Evolutionary conservation across 1,140 invertebrate genomes (phyloP), one percentile per base, ranked within the genome.

Genomic region (Eumaeus atala): DNA sequence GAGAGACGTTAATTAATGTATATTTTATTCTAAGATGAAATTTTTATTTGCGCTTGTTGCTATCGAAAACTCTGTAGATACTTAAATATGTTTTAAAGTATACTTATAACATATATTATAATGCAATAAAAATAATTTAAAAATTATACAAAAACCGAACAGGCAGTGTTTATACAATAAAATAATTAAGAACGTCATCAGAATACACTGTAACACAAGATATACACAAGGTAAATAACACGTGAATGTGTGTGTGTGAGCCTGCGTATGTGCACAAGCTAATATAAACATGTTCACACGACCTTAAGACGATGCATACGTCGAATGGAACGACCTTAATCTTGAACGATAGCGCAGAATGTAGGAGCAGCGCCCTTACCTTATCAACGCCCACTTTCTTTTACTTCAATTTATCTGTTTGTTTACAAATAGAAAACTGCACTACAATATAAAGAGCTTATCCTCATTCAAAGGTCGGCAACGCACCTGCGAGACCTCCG

Each of bases 341-440:
- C 82, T 83, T 83, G 77, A 85, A 81, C 78, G 79, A 85, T 81
- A 78, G 69, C 70, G 52, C 54, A 36, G 44, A 49, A 54, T 51
- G 56, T 47, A 67, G 59, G 71, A 69, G 70, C 76, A 68, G 66
- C 70, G 76, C 68, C 74, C 72, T 71, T 74, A 66, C 54, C 65
- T 53, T 53, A 53, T 54, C 51, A 47, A 28, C 40, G 21, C 51
- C 12, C 38, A 28, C 21, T 28, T n/a, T 54, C 47, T 53, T 34
- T 42, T 35, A 38, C 51, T 17, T 16, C 21, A 34, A 36, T 21
- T 34, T 10, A 33, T 34, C 16, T 14, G 21, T 17, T 54, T 54
- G 40, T 35, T 54, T 54, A 54, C 21, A 4, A 44, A 44, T 44
- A 44, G 16, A 44, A 28, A 28, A 28, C 21, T 28, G 21, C 21